phyloP scores from a whole-genome alignment of 2,113 vertebrate species.

The Nibea coibor region DNA sequence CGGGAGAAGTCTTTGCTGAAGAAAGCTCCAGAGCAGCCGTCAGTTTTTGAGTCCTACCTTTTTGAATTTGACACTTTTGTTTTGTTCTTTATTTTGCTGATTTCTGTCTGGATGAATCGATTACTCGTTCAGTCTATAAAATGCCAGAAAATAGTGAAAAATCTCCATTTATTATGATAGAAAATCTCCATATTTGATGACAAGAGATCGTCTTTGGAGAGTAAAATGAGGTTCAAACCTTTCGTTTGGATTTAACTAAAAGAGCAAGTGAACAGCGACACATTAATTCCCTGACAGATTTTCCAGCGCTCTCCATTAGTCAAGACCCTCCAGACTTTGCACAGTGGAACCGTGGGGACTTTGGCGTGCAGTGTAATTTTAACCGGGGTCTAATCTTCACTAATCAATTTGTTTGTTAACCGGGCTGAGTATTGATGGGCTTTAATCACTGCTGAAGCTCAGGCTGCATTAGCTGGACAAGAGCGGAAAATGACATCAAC shows the following conservation, averaged over 20 bases:
- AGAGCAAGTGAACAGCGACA: conserved; percentile 9
- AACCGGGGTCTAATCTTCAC: conserved; percentile 53
- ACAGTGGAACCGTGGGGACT: neutral
- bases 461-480: conserved; percentile 13
- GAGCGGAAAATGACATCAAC: conserved; percentile 22
- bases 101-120: too few relatives aligned
- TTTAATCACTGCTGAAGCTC: conserved; percentile 41
- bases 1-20: too few relatives aligned
- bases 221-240: neutral
- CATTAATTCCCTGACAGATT: conserved; percentile 17
- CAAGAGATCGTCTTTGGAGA: neutral
- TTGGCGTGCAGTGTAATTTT: conserved; percentile 24
- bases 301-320: conserved; percentile 16
- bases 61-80: too few relatives aligned
- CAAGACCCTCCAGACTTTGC: conserved; percentile 4
- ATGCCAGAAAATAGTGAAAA: too few relatives aligned
- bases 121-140: too few relatives aligned
- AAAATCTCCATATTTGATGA: too few relatives aligned
- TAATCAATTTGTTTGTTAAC: conserved; percentile 50
- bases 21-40: neutral
- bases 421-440: conserved; percentile 30
- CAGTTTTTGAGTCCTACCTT: too few relatives aligned
- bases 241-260: neutral
- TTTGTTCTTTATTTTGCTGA: too few relatives aligned
- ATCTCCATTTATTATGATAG: too few relatives aligned